These are phyloP conservation scores for Acleris laterana DNA, from an alignment of 2,888 invertebrate genomes.

Conservation along the genomic window DNA sequence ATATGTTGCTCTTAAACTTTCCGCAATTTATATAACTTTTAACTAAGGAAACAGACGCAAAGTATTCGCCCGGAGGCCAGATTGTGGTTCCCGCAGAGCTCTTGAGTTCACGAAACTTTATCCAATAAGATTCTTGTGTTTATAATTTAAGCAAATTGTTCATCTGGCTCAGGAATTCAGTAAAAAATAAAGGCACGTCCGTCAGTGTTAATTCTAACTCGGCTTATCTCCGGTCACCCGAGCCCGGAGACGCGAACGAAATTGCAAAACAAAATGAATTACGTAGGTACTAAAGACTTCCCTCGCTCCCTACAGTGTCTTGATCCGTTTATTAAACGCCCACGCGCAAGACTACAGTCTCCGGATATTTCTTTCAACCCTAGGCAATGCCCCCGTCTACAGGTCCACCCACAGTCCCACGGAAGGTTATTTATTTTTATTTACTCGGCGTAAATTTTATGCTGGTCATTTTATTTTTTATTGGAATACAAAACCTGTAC, in stretches of 20 bases:
- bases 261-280: constrained; percentile 33
- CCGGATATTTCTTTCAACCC: constrained; percentile 44
- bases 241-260: constrained; percentile 6
- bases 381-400: constrained; percentile 38
- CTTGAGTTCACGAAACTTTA: constrained; percentile 11
- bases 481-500: constrained; percentile 18
- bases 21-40: constrained; percentile 15
- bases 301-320: constrained; percentile 27
- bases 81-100: constrained; percentile 7
- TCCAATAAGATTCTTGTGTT: neutral
- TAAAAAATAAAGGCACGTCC: neutral
- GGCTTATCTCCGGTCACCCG: constrained; percentile 1
- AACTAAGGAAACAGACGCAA: constrained; percentile 11
- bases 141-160: neutral
- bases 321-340: constrained; percentile 45
- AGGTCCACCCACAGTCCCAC: constrained; percentile 44
- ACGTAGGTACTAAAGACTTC: constrained; percentile 19
- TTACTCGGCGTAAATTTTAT: constrained; percentile 22
- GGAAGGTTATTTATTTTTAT: constrained; percentile 19
- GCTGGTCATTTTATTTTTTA: constrained; percentile 25
- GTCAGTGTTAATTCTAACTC: constrained; percentile 3
- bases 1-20: constrained; percentile 8
- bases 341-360: constrained; percentile 45
- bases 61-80: constrained; percentile 11
- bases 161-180: neutral